Percentiles rank a stretch among this genome's conserved stretches.
Evolutionary conservation across 2,113 vertebrate genomes (phyloP).

Genomic region (Etheostoma cragini): DNA sequence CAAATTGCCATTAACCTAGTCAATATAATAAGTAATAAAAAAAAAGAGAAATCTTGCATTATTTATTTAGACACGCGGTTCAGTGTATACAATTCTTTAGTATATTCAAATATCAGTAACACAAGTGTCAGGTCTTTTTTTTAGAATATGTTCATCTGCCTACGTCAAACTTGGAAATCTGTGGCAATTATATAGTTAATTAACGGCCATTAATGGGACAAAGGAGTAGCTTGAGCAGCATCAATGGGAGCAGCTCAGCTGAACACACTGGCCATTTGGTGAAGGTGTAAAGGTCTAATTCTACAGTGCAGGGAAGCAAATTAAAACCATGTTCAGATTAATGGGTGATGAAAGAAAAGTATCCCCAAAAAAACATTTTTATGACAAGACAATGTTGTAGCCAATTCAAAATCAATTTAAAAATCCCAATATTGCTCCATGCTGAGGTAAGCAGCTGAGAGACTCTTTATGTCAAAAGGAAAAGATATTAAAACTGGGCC

Average conservation of each 20-base stretch:
- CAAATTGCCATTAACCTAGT: neutral
- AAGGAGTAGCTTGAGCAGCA: neutral
- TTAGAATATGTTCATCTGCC: neutral
- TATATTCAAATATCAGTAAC: constrained; percentile 2
- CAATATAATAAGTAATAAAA: no score
- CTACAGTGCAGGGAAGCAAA: neutral
- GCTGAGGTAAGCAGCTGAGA: neutral
- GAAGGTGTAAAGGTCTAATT: neutral
- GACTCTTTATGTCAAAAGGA: neutral
- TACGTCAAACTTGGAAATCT: neutral
- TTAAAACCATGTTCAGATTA: neutral
- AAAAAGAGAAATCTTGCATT: no score
- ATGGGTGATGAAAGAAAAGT: neutral
- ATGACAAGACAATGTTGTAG: neutral
- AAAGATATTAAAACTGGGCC: neutral
- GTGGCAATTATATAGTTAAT: neutral
- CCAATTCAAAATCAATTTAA: neutral
- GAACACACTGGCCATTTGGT: neutral
- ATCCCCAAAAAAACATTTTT: neutral
- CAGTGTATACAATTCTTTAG: neutral
- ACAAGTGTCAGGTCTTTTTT: neutral
- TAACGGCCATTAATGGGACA: neutral
- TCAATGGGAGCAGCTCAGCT: neutral
- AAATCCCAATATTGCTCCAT: neutral
- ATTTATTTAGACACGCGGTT: no score